Conservation (phyloP, 1,140 invertebrate species). For the Saccostrea glomerata region DNA sequence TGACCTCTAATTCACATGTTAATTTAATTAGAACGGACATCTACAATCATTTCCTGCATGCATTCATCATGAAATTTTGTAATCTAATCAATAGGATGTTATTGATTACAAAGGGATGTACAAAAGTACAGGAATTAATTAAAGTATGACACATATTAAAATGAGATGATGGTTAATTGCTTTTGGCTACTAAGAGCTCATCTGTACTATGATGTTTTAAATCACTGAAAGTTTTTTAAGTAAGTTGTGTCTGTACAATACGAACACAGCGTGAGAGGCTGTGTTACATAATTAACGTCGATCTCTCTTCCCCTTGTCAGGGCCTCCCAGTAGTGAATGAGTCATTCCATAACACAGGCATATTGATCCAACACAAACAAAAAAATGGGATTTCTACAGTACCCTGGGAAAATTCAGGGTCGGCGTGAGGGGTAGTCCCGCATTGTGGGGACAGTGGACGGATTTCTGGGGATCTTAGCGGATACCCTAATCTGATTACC, state of each 20-base stretch:
- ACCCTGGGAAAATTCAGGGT: not conserved
- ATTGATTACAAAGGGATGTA: not conserved
- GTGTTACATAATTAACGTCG: slow-evolving; percentile 10
- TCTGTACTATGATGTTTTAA: too few relatives aligned
- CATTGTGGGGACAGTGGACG: not conserved
- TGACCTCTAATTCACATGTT: too few relatives aligned
- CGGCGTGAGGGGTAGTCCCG: not conserved
- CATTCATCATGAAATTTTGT: not conserved
- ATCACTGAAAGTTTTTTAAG: too few relatives aligned
- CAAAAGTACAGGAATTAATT: not conserved
- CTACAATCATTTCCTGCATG: not conserved
- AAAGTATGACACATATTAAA: not conserved
- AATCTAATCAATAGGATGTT: slow-evolving; percentile 8
- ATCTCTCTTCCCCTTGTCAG: not conserved
- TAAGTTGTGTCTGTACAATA: too few relatives aligned
- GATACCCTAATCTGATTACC: not conserved
- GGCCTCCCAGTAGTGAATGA: slow-evolving; percentile 21
- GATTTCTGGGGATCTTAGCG: not conserved
- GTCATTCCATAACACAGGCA: slow-evolving; percentile 12
- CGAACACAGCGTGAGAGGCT: not conserved
- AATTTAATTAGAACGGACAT: too few relatives aligned
- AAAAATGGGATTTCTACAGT: not conserved
- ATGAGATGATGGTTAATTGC: too few relatives aligned
- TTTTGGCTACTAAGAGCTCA: too few relatives aligned
- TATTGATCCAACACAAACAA: slow-evolving; percentile 10